Base-by-base conservation (phyloP, 2,797 vertebrate species). In the Syndactyla subalaris region DNA sequence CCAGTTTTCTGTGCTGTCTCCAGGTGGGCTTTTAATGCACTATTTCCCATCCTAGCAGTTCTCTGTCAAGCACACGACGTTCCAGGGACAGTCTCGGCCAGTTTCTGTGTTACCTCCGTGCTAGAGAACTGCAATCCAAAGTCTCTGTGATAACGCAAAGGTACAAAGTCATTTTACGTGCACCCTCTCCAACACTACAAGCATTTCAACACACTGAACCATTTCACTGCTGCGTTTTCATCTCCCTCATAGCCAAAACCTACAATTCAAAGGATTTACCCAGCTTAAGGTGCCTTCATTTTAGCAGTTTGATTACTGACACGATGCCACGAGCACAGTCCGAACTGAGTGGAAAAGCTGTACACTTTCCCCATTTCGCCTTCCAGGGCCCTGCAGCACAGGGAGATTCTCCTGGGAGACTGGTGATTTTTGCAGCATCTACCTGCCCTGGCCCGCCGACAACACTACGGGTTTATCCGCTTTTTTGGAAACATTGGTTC, bases 1-100 rank as follows among this genome's bases (percentile, higher is more conserved):
- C 99, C 99, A 0, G 99, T 99, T 94, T 99, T 99, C 98, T 99
- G 99, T 71, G 99, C 99, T 4, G 99, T 99, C 92, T 99, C 99
- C 98, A 99, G 97, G 91, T 99, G 99, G 74, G 99, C 99, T 98
- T 99, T 99, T 24, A 99, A 97, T 1, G 99, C 99, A 29, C 98
- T 99, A 95, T 99, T 99, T 95, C 99, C 99, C 99, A 99, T 99
- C 93, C 88, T 94, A 81, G 55, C 58, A 27, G 76, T n/a, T 72
- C 89, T 83, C 45, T 32, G 32, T 88, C 88, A 92, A 41, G 48
- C 3, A 14, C 36, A 38, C 3, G 2, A 29, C 29, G 46, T 55
- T n/a, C 2, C 1, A 61, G 71, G 2, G 71, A 58, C 4, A 48
- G 72, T 24, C 76, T 71, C 77, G 23, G 81, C 30, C 75, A 71